A percentile compares a stretch with the other conserved stretches of the same genome.
These are phyloP conservation scores for Apteryx mantelli DNA, from an alignment of 2,113 vertebrate species.

Conservation along the genomic window DNA sequence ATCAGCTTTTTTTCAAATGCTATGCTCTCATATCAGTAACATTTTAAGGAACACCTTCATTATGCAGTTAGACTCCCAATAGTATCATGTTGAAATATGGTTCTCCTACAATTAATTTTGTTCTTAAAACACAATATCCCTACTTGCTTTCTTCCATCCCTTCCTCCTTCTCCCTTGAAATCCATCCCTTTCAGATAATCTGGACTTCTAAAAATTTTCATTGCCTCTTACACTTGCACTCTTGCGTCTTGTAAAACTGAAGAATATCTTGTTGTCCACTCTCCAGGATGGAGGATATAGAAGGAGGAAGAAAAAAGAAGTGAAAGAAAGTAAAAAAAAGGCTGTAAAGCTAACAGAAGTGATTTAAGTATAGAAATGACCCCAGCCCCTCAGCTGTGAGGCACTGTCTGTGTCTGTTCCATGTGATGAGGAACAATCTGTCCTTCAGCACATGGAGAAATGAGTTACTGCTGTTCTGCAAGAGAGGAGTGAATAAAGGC, in stretches of 20 bases:
- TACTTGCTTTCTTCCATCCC: background rate
- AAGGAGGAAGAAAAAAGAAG: background rate
- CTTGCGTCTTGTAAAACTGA: background rate
- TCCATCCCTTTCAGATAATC: background rate
- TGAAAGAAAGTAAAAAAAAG: background rate
- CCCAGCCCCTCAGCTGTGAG: background rate
- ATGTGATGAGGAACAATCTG: background rate
- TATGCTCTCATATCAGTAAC: background rate
- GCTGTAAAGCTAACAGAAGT: background rate
- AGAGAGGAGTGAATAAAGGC: background rate
- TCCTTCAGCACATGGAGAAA: background rate
- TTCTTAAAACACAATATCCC: background rate
- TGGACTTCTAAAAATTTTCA: background rate
- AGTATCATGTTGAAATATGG: background rate
- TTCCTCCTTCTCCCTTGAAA: background rate
- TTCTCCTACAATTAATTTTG: background rate
- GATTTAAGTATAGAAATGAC: slow-evolving; percentile 6
- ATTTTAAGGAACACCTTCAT: background rate
- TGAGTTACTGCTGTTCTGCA: slow-evolving; percentile 6
- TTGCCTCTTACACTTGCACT: background rate
- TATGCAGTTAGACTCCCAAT: background rate
- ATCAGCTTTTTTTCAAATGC: background rate
- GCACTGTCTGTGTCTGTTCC: background rate
- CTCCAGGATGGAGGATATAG: background rate
- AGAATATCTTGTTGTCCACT: background rate